Evolutionary conservation across 2,888 invertebrate species (phyloP).

Genomic region (Apomyelois bistriatella): DNA sequence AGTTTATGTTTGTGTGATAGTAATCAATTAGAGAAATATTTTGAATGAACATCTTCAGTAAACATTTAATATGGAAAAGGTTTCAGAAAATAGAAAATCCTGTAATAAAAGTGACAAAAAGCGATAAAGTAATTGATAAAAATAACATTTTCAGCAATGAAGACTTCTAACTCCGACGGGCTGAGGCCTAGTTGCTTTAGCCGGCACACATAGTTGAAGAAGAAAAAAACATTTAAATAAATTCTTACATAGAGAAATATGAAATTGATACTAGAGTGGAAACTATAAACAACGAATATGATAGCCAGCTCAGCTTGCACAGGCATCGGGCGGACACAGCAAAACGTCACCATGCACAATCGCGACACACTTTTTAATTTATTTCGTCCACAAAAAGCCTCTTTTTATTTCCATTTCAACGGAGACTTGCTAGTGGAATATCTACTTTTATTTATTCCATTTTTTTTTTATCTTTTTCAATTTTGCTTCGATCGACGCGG

Average conservation of each 20-base stretch:
- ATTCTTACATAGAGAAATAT: not conserved
- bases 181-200: too few relatives aligned
- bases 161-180: too few relatives aligned
- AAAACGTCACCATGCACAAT: slow-evolving; percentile 53
- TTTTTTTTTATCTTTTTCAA: slow-evolving; percentile 69
- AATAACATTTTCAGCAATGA: too few relatives aligned
- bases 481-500: slow-evolving; percentile 73
- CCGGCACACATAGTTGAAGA: too few relatives aligned
- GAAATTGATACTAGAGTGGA: not conserved
- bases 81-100: too few relatives aligned
- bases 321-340: slow-evolving; percentile 28
- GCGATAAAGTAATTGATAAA: too few relatives aligned
- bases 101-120: too few relatives aligned
- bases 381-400: slow-evolving; percentile 78
- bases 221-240: too few relatives aligned
- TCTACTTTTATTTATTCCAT: slow-evolving; percentile 78
- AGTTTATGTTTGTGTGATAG: not conserved
- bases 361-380: slow-evolving; percentile 78
- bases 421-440: slow-evolving; percentile 78
- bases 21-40: too few relatives aligned
- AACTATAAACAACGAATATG: slow-evolving; percentile 30
- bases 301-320: slow-evolving; percentile 34
- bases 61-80: too few relatives aligned
- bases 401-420: slow-evolving; percentile 79
- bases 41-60: too few relatives aligned